Conservation (phyloP, 1,140 invertebrate species). For the Ylistrum balloti region DNA sequence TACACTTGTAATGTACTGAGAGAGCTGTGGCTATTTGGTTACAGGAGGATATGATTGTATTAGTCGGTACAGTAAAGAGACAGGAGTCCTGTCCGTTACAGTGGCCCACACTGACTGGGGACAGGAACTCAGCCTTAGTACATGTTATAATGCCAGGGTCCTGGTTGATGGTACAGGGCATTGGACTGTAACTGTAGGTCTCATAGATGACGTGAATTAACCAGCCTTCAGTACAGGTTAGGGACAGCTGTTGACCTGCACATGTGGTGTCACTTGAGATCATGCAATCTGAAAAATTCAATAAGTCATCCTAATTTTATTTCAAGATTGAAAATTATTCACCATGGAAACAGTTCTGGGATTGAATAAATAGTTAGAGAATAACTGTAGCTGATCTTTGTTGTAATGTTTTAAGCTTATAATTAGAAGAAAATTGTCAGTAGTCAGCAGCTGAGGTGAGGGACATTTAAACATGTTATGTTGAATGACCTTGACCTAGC, state of each 20-base stretch:
- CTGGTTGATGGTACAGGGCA: background rate
- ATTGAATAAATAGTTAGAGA: no score
- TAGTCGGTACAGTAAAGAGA: conserved; percentile 45
- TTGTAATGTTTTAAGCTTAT: no score
- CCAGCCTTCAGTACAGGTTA: conserved; percentile 49
- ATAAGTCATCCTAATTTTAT: no score
- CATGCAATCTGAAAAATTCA: conserved; percentile 39
- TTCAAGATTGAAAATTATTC: no score
- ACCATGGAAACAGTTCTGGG: no score
- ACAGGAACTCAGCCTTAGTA: conserved; percentile 45
- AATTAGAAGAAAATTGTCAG: no score
- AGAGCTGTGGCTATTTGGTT: conserved; percentile 43
- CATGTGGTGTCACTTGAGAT: conserved; percentile 28
- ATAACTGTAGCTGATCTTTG: no score
- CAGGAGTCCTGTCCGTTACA: conserved; percentile 53
- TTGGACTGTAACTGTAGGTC: conserved; percentile 45
- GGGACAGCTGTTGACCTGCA: conserved; percentile 46
- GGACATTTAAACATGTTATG: no score
- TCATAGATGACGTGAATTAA: conserved; percentile 54
- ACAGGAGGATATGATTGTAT: conserved; percentile 42
- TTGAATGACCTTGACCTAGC: no score
- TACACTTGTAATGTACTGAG: conserved; percentile 53
- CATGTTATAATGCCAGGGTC: conserved; percentile 43
- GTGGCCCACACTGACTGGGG: conserved; percentile 45
- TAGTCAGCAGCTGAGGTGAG: no score